Evolutionary conservation across 2,888 invertebrate species (phyloP), one percentile per base, ranked within the genome.

Genomic region (Acanthosepion esculentum): DNA sequence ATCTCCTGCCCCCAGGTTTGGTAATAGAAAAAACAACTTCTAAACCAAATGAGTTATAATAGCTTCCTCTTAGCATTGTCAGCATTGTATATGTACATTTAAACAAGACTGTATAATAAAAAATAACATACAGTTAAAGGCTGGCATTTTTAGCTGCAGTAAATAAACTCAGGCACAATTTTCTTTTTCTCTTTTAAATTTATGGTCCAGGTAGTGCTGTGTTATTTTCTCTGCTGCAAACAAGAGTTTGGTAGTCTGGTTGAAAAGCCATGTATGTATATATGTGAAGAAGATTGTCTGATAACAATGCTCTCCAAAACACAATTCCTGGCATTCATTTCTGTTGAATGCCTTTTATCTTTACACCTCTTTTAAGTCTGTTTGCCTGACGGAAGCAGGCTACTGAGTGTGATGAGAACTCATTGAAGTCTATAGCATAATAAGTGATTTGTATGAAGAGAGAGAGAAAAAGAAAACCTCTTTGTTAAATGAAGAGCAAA

Each of bases 391-490:
- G 33, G 78, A n/a, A 78, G n/a, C 78, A 78, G 78, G 33, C n/a
- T 33, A 12, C 15, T 15, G n/a, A 15, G 78, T 78, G n/a, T n/a
- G n/a, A 15, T n/a, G n/a, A 78, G 78, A 78, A 78, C 78, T n/a
- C 78, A 78, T 78, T 78, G 78, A 78, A 78, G 78, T n/a, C 78
- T n/a, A 78, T n/a, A 78, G 15, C n/a, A 78, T 78, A 78, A 78
- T 78, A 78, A 78, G 78, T 33, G 23, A 78, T 20, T 59, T 59
- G 59, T 59, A 20, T 59, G n/a, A 78, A 78, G 10, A 33, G 5
- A 78, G n/a, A 2, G 78, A 23, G 15, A 50, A 50, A 50, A 50
- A 50, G 15, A 50, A 50, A 50, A 50, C 10, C 8, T 50, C 15
- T 15, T 50, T 50, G 50, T 50, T 50, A 15, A 50, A 50, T 50